Evolutionary conservation across 1,140 invertebrate species (phyloP), one percentile per base, ranked within the genome.

Genomic region (Asobara japonica): DNA sequence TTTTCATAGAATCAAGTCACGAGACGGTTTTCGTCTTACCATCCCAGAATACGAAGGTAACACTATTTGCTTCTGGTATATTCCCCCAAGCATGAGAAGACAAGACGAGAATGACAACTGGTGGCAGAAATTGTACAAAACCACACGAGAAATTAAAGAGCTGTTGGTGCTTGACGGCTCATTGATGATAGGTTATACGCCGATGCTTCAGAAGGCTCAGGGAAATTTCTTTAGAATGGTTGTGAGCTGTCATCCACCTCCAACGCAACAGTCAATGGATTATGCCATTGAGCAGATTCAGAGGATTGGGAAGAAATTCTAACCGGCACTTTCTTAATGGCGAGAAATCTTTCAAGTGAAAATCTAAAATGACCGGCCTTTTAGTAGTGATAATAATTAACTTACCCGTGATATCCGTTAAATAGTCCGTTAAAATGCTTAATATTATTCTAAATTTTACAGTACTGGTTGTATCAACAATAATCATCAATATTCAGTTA

Each of bases 1-100:
- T 77, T 79, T 84, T 38, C 77, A 88, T 29, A 84, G 82, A 38
- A 89, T 90, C n/a, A 82, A 73, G 22, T 73, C 71, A 13, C 87
- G 83, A 33, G 79, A 87, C 13, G 92, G 91, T 16, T 94, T 93
- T 73, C 84, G 90, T 56, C 80, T 93, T 8, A 91, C 94, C 1
- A 76, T 90, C 0, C 78, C 89, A 0, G 79, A 91, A 36, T 90
- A 89, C 61, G 91, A 95, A 77, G 94, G 93, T 67, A 93, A 94
- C 20, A 97, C 96, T 80, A 91, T 98, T 0, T 97, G 95, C 80
- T 98, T 98, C 80, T 98, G 96, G 96, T 87, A 96, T 80, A 91
- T 98, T 64, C 96, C 97, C 0, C 88, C 86, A 5, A 90, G 88
- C n/a, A 89, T 97, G 88, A 86, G 94, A 60, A 82, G 83, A 1